Conservation (phyloP, 2,113 vertebrate species). For the Ifrita kowaldi region DNA sequence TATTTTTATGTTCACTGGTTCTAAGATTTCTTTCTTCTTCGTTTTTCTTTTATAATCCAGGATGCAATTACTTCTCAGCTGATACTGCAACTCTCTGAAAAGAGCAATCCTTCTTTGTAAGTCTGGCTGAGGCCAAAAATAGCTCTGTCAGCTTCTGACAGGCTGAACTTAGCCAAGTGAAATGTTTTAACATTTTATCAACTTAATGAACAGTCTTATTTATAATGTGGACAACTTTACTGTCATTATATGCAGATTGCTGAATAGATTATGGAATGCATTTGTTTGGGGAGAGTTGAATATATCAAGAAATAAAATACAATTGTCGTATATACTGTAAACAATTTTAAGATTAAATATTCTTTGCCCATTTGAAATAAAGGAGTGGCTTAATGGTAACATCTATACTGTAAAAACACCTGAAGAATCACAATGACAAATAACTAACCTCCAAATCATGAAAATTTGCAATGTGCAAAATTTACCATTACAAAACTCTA, state of each 20-base stretch:
- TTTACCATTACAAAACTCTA: background rate
- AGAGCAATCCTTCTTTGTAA: slow-evolving; percentile 37
- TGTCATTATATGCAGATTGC: background rate
- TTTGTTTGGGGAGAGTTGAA: background rate
- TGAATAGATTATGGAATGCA: slow-evolving; percentile 18
- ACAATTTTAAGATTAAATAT: background rate
- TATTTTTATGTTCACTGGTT: background rate
- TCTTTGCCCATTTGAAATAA: background rate
- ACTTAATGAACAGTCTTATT: slow-evolving; percentile 65
- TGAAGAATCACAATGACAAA: background rate
- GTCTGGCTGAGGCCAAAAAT: slow-evolving; percentile 31
- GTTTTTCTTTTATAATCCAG: slow-evolving; percentile 13
- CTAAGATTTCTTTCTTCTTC: background rate
- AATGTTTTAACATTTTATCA: slow-evolving; percentile 60
- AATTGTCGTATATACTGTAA: background rate
- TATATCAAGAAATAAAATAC: background rate
- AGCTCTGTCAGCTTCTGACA: slow-evolving; percentile 57
- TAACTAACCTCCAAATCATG: background rate
- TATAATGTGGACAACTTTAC: slow-evolving; percentile 52
- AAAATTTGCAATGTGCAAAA: background rate
- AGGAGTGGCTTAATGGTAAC: background rate
- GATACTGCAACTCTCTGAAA: slow-evolving; percentile 43
- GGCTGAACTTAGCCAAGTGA: slow-evolving; percentile 49
- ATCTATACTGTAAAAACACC: background rate
- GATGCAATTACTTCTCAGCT: slow-evolving; percentile 30